Percentiles rank a stretch among this genome's conserved stretches.
Conservation (phyloP, 2,113 vertebrate genomes). For the Callospermophilus lateralis region DNA sequence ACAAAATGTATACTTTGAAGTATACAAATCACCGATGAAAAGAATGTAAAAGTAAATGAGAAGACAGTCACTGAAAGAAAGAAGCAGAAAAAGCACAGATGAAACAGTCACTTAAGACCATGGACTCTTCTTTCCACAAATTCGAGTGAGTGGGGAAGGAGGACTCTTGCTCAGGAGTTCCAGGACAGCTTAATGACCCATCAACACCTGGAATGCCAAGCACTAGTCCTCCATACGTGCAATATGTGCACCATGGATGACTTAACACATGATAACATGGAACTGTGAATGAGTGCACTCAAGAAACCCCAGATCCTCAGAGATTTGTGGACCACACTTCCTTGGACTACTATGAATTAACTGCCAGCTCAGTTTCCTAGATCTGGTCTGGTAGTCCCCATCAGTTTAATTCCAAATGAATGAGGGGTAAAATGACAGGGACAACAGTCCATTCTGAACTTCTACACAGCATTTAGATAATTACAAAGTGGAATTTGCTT, state of each 20-base stretch:
- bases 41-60: background rate
- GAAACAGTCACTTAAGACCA: background rate
- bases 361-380: background rate
- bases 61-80: background rate
- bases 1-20: background rate
- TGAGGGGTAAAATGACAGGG: background rate
- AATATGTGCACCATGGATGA: background rate
- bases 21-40: background rate
- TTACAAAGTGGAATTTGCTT: background rate
- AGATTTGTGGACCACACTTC: background rate
- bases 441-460: background rate
- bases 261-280: background rate
- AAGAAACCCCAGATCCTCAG: background rate
- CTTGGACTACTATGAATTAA: background rate
- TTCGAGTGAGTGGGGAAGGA: background rate
- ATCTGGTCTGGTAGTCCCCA: background rate
- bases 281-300: background rate
- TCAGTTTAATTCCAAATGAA: conserved; percentile 2
- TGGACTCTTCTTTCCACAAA: background rate
- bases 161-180: background rate
- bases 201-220: background rate
- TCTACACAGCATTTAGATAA: background rate
- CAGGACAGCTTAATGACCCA: background rate
- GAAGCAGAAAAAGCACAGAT: conserved; percentile 18
- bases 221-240: background rate